Conservation (phyloP, 2,113 vertebrate species). For the Manacus vitellinus region DNA sequence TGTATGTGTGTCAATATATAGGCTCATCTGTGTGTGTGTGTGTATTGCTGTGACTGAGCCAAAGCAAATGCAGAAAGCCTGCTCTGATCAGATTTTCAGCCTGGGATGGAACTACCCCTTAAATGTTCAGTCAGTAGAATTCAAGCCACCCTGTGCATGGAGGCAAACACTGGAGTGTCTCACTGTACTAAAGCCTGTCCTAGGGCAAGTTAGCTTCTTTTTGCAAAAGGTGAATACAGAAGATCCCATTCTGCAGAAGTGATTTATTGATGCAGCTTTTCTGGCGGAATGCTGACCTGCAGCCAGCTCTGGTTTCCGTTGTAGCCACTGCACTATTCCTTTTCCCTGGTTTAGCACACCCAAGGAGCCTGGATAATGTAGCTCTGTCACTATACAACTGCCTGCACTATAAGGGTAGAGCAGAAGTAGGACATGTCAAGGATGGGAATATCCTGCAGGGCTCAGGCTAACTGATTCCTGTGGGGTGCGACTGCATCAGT, state of each 20-base stretch:
- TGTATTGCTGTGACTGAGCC: not conserved
- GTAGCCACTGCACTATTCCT: not conserved
- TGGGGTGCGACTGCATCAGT: fast-evolving
- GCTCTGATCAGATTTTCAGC: not conserved
- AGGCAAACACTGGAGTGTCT: not conserved
- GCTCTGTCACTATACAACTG: not conserved
- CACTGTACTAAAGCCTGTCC: not conserved
- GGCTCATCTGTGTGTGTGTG: not conserved
- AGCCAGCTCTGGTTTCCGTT: not conserved
- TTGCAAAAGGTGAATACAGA: not conserved
- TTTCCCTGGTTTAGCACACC: not conserved
- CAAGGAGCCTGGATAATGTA: not conserved
- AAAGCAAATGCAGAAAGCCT: not conserved
- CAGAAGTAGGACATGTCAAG: not conserved
- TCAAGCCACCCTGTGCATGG: not conserved
- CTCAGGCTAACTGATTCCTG: not conserved
- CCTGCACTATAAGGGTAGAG: not conserved
- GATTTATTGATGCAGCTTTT: not conserved
- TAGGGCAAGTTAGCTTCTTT: fast-evolving
- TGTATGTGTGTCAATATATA: too few species aligned
- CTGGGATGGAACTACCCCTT: not conserved
- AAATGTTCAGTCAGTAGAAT: not conserved
- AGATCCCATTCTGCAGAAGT: not conserved
- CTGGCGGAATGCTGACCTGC: not conserved
- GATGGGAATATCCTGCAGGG: not conserved